These are phyloP conservation scores for Gallinago nigripennis DNA, from an alignment of 2,797 vertebrate genomes.

Conservation along the genomic window DNA sequence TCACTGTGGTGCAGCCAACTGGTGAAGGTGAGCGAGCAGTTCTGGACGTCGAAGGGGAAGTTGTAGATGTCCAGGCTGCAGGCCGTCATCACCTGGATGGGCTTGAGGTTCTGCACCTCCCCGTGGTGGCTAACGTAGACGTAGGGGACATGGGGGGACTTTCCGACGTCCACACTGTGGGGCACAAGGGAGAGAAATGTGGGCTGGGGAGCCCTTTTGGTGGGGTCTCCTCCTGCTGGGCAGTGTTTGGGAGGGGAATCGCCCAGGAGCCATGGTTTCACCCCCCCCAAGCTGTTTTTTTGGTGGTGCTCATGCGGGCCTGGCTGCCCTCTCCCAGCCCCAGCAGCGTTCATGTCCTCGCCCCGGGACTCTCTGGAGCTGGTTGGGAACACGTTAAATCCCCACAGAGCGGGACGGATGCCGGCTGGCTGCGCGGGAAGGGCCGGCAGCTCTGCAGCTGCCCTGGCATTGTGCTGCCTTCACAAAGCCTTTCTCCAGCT, in stretches of 20 bases:
- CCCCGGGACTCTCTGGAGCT: background rate
- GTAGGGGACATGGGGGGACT: constrained; percentile 93
- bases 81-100: constrained; percentile 94
- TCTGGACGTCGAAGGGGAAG: constrained; percentile 97
- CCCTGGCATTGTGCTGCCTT: constrained; percentile 57
- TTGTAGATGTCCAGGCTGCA: constrained; percentile 98
- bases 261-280: background rate
- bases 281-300: background rate
- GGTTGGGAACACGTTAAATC: background rate
- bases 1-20: constrained; percentile 97
- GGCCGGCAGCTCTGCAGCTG: constrained; percentile 55
- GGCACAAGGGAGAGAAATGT: background rate
- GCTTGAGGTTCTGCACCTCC: constrained; percentile 93
- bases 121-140: constrained; percentile 88
- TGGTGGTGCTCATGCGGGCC: rapidly evolving
- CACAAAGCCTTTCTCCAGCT: constrained; percentile 61
- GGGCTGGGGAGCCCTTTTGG: background rate
- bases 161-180: constrained; percentile 92
- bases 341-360: rapidly evolving
- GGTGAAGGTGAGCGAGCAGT: constrained; percentile 97
- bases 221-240: background rate
- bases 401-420: background rate
- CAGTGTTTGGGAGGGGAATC: background rate
- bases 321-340: background rate
- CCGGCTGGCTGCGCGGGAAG: background rate